These are phyloP conservation scores for Myotis vivesi DNA, from an alignment of 2,797 vertebrate species.

Conservation along the genomic window DNA sequence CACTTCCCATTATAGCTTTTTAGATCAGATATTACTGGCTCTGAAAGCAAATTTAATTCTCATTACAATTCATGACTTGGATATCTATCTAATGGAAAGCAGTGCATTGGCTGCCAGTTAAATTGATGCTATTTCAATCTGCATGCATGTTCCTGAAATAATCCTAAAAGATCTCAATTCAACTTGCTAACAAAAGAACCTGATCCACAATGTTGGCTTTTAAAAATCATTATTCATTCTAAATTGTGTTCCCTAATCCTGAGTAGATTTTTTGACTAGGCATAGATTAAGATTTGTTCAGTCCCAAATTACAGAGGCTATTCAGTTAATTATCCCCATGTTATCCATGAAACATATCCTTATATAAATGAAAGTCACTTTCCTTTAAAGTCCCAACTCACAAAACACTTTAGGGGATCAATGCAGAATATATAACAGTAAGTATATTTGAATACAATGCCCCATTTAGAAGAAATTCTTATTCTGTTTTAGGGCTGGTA, in stretches of 20 bases:
- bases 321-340: slow-evolving; percentile 2
- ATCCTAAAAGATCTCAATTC: slow-evolving; percentile 46
- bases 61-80: slow-evolving; percentile 58
- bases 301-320: neutral
- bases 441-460: neutral
- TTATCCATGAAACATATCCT: neutral
- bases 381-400: neutral
- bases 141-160: slow-evolving; percentile 46
- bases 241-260: neutral
- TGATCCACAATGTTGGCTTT: slow-evolving; percentile 21
- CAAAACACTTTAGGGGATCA: neutral
- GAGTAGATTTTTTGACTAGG: neutral
- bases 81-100: slow-evolving; percentile 54
- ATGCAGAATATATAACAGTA: neutral
- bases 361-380: slow-evolving; percentile 6
- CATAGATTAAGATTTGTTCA: neutral
- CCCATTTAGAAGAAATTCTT: neutral
- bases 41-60: slow-evolving; percentile 68
- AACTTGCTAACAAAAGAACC: slow-evolving; percentile 43
- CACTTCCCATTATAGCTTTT: slow-evolving; percentile 57
- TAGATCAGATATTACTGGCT: slow-evolving; percentile 39
- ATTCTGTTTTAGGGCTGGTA: neutral
- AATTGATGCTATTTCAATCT: slow-evolving; percentile 52
- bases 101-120: slow-evolving; percentile 60
- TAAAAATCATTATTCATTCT: neutral